These are phyloP conservation scores for Sminthopsis crassicaudata DNA, from an alignment of 2,113 vertebrate genomes.

Conservation along the genomic window DNA sequence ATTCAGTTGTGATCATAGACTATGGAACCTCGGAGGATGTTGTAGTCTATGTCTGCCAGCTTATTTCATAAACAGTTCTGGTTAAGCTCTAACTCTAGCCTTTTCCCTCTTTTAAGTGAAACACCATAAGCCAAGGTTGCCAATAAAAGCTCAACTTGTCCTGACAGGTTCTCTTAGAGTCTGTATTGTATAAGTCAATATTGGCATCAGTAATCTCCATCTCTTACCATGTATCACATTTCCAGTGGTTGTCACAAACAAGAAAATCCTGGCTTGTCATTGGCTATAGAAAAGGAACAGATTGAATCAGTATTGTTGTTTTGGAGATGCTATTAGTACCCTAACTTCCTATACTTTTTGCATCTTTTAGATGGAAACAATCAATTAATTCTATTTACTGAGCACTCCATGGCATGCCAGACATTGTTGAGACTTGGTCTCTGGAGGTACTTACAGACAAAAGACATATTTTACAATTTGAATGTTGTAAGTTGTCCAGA, in stretches of 20 bases:
- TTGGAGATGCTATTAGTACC: background rate
- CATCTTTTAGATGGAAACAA: constrained; percentile 16
- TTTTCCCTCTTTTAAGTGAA: constrained; percentile 23
- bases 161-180: constrained; percentile 20
- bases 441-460: constrained; percentile 9
- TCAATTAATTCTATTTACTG: constrained; percentile 7
- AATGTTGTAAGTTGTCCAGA: background rate
- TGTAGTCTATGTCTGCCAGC: background rate
- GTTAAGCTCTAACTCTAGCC: background rate
- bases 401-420: background rate
- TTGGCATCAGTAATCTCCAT: background rate
- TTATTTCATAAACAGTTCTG: background rate
- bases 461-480: constrained; percentile 33
- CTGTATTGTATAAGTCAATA: background rate
- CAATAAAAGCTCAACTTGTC: constrained; percentile 30
- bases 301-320: constrained; percentile 8
- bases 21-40: background rate
- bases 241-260: constrained; percentile 33
- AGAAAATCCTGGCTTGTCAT: constrained; percentile 18
- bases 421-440: background rate
- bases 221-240: constrained; percentile 1
- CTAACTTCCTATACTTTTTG: constrained; percentile 15
- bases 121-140: background rate
- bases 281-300: constrained; percentile 10
- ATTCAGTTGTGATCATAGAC: background rate